Evolutionary conservation across 2,888 invertebrate species (phyloP).

Genomic region (Rhyacophila evoluta): DNA sequence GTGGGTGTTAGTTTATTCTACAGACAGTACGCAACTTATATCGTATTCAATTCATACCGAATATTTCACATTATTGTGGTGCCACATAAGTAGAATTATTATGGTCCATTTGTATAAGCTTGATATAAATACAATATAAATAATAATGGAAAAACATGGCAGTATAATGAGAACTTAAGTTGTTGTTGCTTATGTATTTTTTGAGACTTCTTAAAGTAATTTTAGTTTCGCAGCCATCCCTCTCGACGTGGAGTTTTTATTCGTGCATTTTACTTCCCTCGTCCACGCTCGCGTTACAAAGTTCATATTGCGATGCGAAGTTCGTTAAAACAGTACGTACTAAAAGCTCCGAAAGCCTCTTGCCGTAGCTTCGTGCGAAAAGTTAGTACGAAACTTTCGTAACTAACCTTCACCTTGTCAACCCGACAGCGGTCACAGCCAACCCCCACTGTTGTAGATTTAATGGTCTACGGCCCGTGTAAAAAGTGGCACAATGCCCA

Average conservation of each 20-base stretch:
- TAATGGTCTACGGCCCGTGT: not conserved
- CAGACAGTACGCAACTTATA: no score
- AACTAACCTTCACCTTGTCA: slow-evolving; percentile 24
- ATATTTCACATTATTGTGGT: no score
- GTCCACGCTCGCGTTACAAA: not conserved
- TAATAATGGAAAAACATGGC: no score
- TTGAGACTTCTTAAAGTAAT: not conserved
- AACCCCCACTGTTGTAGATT: not conserved
- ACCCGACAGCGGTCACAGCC: slow-evolving; percentile 7
- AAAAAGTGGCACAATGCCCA: slow-evolving; percentile 4
- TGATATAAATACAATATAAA: no score
- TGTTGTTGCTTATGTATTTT: no score
- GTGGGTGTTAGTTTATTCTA: no score
- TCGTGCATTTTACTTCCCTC: not conserved
- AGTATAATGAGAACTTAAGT: no score
- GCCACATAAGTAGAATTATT: no score
- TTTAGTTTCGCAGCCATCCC: not conserved
- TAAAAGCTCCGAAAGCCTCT: not conserved
- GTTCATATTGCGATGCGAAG: not conserved
- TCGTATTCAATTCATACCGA: no score
- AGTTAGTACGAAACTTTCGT: not conserved
- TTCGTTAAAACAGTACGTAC: not conserved
- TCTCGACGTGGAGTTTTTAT: not conserved
- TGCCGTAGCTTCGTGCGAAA: not conserved
- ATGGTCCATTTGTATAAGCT: no score